Conservation (phyloP, 2,797 vertebrate species). For the Anguilla pacifica region DNA sequence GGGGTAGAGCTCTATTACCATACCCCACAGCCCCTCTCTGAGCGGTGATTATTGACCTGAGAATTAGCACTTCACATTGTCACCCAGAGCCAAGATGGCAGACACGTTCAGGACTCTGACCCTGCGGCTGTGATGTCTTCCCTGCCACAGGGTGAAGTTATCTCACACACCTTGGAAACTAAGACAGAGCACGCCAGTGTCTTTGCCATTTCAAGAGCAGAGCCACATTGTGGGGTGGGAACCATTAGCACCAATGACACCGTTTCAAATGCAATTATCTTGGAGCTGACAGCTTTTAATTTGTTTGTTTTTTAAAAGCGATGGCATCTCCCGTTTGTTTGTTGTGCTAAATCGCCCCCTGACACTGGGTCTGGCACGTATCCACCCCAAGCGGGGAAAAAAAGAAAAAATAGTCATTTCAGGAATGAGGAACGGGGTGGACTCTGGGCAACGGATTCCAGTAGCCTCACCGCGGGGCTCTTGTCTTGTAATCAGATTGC, state of each 20-base stretch:
- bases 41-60: not conserved
- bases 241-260: not conserved
- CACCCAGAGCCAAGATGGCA: not conserved
- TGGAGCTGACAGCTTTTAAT: not conserved
- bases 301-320: not conserved
- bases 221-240: not conserved
- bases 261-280: not conserved
- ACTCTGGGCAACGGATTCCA: conserved; percentile 53
- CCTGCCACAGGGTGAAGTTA: not conserved
- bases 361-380: conserved; percentile 53
- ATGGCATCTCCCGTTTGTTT: conserved; percentile 22
- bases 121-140: not conserved
- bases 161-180: not conserved
- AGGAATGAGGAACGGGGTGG: conserved; percentile 33
- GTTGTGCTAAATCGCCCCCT: conserved; percentile 49
- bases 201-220: not conserved
- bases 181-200: not conserved
- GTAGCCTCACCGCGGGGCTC: conserved; percentile 55
- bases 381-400: conserved; percentile 41
- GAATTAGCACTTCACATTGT: not conserved
- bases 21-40: not conserved
- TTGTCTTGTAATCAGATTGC: conserved; percentile 62
- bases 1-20: not conserved
- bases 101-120: not conserved
- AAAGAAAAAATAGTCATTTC: conserved; percentile 42